Evolutionary conservation across 1,140 invertebrate species (phyloP).

Genomic region (Drosophila simulans): DNA sequence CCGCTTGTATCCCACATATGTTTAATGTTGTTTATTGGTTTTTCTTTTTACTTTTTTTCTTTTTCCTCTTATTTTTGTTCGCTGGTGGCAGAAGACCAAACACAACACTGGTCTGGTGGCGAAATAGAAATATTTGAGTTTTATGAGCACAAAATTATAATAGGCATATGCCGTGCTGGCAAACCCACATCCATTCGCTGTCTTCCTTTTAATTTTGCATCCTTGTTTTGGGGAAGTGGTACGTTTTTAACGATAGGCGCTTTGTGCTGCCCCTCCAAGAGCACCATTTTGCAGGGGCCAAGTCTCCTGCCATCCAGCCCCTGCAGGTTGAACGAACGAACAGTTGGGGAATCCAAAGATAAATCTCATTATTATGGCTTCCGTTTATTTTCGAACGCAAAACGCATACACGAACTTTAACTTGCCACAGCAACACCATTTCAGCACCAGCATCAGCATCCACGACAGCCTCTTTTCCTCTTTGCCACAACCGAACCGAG

Average conservation of each 20-base stretch:
- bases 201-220: neutral
- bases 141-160: conserved; percentile 74
- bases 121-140: conserved; percentile 66
- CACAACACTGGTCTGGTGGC: conserved; percentile 12
- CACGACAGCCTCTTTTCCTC: neutral
- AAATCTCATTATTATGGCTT: conserved; percentile 77
- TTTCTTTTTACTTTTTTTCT: conserved; percentile 9
- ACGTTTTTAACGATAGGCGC: neutral
- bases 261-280: neutral
- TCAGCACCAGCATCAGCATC: neutral
- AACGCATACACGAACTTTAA: conserved; percentile 10
- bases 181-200: conserved; percentile 10
- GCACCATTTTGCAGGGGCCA: neutral
- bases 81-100: neutral
- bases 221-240: neutral
- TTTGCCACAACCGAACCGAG: neutral
- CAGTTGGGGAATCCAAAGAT: conserved; percentile 5
- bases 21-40: conserved; percentile 53
- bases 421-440: conserved; percentile 10
- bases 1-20: conserved; percentile 13
- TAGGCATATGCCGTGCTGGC: conserved; percentile 36
- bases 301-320: no score
- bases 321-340: conserved; percentile 32
- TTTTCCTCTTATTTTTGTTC: neutral
- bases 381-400: conserved; percentile 72